phyloP scores from a whole-genome alignment of 2,113 vertebrate species.

The Ibidorhyncha struthersii region DNA sequence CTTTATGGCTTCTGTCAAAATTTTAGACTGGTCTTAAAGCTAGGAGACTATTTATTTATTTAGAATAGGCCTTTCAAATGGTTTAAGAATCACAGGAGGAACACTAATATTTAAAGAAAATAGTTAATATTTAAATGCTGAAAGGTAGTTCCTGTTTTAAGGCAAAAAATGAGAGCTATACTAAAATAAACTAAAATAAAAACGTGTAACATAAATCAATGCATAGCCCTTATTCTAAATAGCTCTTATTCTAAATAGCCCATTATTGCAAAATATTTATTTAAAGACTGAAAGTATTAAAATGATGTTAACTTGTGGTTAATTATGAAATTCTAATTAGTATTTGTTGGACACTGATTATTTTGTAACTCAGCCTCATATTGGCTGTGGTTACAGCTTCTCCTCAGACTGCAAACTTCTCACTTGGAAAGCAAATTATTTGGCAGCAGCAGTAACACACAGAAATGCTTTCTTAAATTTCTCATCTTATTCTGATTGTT shows the following conservation, averaged over 20 bases:
- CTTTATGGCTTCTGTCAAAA: neutral
- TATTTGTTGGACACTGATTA: neutral
- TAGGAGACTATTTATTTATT: neutral
- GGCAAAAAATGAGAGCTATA: neutral
- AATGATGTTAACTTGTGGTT: neutral
- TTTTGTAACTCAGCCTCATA: neutral
- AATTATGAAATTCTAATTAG: neutral
- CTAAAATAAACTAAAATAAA: neutral
- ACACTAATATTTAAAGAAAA: neutral
- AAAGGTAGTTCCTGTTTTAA: neutral
- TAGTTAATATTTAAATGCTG: neutral
- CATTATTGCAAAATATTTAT: neutral
- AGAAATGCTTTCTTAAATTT: neutral
- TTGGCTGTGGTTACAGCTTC: neutral
- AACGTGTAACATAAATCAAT: neutral
- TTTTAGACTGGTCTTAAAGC: neutral
- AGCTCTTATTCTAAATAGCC: neutral
- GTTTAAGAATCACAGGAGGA: neutral
- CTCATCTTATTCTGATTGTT: neutral
- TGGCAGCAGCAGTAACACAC: neutral
- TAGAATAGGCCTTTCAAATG: neutral
- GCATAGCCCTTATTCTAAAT: neutral
- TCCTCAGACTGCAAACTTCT: neutral
- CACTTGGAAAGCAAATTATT: neutral
- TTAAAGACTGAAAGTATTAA: neutral